Base-by-base conservation (phyloP, 2,888 invertebrate species). In the Drosophila meridiana region DNA sequence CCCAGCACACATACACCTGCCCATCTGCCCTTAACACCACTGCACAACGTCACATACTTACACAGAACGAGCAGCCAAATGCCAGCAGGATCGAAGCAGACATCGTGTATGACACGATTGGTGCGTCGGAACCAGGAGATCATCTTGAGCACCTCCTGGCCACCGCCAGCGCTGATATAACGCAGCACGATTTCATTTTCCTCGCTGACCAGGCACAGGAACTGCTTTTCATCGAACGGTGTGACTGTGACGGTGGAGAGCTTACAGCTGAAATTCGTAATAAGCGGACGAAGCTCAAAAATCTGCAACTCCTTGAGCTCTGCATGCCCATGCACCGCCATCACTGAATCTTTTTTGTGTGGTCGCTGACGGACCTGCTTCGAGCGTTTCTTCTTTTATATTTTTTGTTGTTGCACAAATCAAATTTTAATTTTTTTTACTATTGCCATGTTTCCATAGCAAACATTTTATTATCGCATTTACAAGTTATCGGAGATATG, bases 51-150 rank as follows among this genome's bases (percentile, higher is more conserved):
- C 45, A 50, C 55, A 67, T 67, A 93, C 93, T 93, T 89, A 93
- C 93, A 93, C 40, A 93, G 84, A 69, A 93, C 93, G 43, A 93
- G 74, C 45, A 93, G 80, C 92, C 93, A 92, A 63, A 89, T 95
- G 63, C 97, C 97, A 69, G 96, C 95, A 2, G 97, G 96, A 93
- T 97, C 97, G 93, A 98, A 97, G 92, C 97, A 97, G 92, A 97
- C 94, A 90, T 95, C 95, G 91, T 95, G 94, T 68, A 96, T 94
- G 14, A 92, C 91, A 55, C 93, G 91, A 52, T 91, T 88, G 58
- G 91, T 90, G 40, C 92, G 91, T 3, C 90, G 89, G 75, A 93
- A 93, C 93, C 93, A 93, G 42, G 92, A 90, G 63, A 93, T 87
- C 76, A 93, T 81, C 80, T 93, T 93, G 40, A 93, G 82, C 59